A percentile compares a stretch with the other conserved stretches of the same genome.
Evolutionary conservation across 1,140 invertebrate genomes (phyloP).

Genomic region (Araneus ventricosus): DNA sequence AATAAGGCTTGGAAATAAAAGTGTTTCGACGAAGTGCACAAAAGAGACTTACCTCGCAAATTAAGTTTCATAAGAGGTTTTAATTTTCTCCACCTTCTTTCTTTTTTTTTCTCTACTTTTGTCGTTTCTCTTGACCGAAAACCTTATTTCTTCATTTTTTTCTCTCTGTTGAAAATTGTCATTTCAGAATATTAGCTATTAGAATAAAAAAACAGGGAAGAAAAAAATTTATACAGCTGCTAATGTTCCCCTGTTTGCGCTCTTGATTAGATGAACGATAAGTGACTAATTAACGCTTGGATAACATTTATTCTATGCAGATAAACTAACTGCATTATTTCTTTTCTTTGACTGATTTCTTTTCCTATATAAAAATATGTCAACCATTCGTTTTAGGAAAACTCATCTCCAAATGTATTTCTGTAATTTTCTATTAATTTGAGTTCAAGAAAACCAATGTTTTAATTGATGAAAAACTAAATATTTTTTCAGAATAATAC

Average conservation of each 20-base stretch:
- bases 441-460: too few relatives aligned
- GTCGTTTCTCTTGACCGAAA: conserved; percentile 23
- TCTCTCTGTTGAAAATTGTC: neutral
- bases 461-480: too few relatives aligned
- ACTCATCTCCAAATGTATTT: too few relatives aligned
- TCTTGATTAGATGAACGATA: conserved; percentile 48
- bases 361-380: neutral
- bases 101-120: neutral
- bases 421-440: too few relatives aligned
- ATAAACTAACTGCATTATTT: conserved; percentile 50
- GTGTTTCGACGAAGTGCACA: conserved; percentile 3
- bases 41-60: conserved; percentile 47
- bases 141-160: conserved; percentile 27
- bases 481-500: too few relatives aligned
- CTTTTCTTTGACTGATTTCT: neutral
- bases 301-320: conserved; percentile 37
- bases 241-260: conserved; percentile 52
- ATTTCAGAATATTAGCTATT: conserved; percentile 26
- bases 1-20: conserved; percentile 45
- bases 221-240: neutral
- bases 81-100: conserved; percentile 46
- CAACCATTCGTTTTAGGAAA: neutral
- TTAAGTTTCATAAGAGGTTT: conserved; percentile 61
- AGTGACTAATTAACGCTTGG: conserved; percentile 55
- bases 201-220: neutral